A percentile compares a stretch with the other conserved stretches of the same genome.
Conservation (phyloP, 2,797 vertebrate species). For the Cynodonichthys magdalenae region DNA sequence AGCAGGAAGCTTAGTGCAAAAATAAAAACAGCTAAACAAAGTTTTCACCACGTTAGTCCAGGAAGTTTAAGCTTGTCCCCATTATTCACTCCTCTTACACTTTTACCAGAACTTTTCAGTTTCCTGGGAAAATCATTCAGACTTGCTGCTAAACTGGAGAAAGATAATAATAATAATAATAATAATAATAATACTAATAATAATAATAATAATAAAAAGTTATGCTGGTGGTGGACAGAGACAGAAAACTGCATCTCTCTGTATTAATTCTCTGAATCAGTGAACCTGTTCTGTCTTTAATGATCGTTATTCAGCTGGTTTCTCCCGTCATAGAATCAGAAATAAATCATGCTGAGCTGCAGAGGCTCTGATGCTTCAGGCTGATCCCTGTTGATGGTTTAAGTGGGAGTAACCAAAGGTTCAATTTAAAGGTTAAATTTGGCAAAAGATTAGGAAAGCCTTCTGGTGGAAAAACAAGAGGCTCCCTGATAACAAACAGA, state of each 20-base stretch:
- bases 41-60: background rate
- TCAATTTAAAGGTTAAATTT: slow-evolving; percentile 8
- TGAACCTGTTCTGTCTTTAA: slow-evolving; percentile 2
- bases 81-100: background rate
- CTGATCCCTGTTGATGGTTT: slow-evolving; percentile 30
- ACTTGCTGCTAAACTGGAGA: no score
- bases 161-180: no score
- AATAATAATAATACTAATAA: no score
- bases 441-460: slow-evolving; percentile 7
- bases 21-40: background rate
- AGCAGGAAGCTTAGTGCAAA: background rate
- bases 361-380: slow-evolving; percentile 10
- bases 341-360: slow-evolving; percentile 7
- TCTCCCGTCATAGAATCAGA: slow-evolving; percentile 34
- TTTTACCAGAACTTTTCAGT: background rate
- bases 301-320: slow-evolving; percentile 21
- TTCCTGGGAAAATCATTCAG: background rate
- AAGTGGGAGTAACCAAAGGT: slow-evolving; percentile 7
- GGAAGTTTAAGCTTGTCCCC: background rate
- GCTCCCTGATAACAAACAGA: background rate
- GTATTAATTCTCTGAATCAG: background rate
- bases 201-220: no score
- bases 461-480: background rate
- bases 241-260: background rate
- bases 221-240: no score